These are phyloP conservation scores for Gymnosoma rotundatum DNA, from an alignment of 2,888 invertebrate species.

Conservation along the genomic window DNA sequence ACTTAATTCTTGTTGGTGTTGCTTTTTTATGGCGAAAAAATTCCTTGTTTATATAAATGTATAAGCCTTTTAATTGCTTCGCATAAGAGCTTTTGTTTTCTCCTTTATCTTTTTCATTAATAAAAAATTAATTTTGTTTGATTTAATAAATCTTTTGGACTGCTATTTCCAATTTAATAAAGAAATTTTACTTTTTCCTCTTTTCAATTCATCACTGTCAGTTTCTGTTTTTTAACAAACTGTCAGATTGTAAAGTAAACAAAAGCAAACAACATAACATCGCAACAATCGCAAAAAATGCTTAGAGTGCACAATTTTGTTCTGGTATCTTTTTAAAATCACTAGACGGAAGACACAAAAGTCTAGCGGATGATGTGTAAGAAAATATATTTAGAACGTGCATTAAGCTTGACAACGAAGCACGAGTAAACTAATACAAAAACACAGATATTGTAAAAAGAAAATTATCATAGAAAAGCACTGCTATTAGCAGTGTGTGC, in stretches of 20 bases:
- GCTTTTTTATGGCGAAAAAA: too few species aligned
- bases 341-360: conserved; percentile 9
- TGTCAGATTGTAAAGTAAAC: conserved; percentile 46
- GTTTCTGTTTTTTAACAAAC: conserved; percentile 39
- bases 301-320: conserved; percentile 3
- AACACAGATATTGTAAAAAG: conserved; percentile 8
- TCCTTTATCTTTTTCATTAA: too few species aligned
- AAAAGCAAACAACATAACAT: neutral
- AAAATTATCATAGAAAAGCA: neutral
- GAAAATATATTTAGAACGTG: conserved; percentile 18
- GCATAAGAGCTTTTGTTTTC: too few species aligned
- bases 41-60: too few species aligned
- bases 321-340: neutral
- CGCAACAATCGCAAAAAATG: conserved; percentile 12
- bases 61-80: too few species aligned
- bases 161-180: neutral
- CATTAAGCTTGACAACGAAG: conserved; percentile 15
- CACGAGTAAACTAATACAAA: neutral
- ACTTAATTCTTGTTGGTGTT: too few species aligned
- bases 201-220: conserved; percentile 54
- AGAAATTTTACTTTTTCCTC: neutral
- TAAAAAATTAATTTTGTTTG: too few species aligned
- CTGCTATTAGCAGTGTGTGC: too few species aligned
- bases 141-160: neutral
- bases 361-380: conserved; percentile 26